A percentile compares a stretch with the other conserved stretches of the same genome.
phyloP scores from a whole-genome alignment of 2,797 vertebrate genomes.

The Linurgus olivaceus region DNA sequence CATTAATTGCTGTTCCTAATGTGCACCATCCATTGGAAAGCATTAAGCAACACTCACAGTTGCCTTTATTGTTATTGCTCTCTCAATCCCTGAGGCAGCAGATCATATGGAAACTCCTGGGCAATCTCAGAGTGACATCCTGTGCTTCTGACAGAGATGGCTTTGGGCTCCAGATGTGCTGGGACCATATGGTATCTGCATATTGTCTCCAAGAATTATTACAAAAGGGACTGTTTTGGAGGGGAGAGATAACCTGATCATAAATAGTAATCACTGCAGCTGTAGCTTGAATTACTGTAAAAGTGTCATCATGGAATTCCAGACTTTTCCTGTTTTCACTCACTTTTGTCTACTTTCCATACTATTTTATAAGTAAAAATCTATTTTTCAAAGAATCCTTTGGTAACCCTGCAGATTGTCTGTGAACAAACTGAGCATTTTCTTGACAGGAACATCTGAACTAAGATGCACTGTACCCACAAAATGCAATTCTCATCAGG shows the following conservation, averaged over 20 bases:
- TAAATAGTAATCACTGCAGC: constrained; percentile 27
- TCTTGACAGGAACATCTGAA: background rate
- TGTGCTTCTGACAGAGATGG: constrained; percentile 1
- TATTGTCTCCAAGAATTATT: constrained; percentile 40
- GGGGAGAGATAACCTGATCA: background rate
- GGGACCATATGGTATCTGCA: constrained; percentile 45
- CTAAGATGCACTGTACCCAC: background rate
- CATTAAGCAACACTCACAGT: constrained; percentile 61
- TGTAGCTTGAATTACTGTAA: background rate
- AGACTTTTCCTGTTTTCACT: background rate
- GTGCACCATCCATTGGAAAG: constrained; percentile 55
- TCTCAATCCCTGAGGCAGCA: constrained; percentile 13
- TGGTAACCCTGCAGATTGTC: background rate
- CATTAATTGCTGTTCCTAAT: constrained; percentile 73
- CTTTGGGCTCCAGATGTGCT: constrained; percentile 50
- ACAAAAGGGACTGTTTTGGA: background rate
- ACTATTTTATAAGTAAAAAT: background rate
- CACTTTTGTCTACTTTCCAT: background rate
- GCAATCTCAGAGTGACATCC: constrained; percentile 9
- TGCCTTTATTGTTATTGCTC: constrained; percentile 49
- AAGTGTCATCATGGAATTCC: background rate
- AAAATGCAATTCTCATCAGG: background rate
- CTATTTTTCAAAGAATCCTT: background rate
- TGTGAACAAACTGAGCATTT: background rate
- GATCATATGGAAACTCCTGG: constrained; percentile 37